phyloP scores from a whole-genome alignment of 1,140 invertebrate genomes.

The Drosophila nannoptera region DNA sequence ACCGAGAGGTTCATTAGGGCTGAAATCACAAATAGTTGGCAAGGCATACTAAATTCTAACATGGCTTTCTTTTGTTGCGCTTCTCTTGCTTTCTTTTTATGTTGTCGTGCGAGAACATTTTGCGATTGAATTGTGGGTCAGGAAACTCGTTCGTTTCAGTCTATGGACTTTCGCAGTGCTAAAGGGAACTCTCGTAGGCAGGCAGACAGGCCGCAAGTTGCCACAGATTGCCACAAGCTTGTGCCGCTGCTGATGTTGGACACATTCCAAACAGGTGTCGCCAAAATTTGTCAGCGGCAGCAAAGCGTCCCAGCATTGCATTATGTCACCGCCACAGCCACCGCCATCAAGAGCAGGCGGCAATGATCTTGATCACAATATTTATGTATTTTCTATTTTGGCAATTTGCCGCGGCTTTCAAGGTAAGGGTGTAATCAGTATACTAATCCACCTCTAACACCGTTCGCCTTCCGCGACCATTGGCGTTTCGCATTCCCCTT shows the following conservation, averaged over 20 bases:
- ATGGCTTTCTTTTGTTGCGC: too few species aligned
- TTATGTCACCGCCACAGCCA: conserved; percentile 22
- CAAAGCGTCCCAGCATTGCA: conserved; percentile 18
- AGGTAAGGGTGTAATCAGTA: conserved; percentile 36
- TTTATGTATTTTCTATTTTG: conserved; percentile 75
- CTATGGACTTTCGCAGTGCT: too few species aligned
- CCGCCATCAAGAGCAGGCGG: conserved; percentile 27
- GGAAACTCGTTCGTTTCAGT: too few species aligned
- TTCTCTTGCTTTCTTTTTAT: too few species aligned
- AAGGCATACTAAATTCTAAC: too few species aligned
- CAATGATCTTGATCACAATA: conserved; percentile 75
- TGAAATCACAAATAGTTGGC: too few species aligned
- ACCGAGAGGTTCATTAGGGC: too few species aligned
- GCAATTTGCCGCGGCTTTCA: conserved; percentile 65
- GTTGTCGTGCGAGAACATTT: too few species aligned
- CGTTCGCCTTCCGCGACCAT: neutral
- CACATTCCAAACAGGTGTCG: conserved; percentile 26
- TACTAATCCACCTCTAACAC: neutral
- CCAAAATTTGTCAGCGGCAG: conserved; percentile 15
- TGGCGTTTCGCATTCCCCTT: neutral
- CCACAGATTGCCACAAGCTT: too few species aligned
- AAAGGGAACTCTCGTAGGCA: too few species aligned
- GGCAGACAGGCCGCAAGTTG: too few species aligned
- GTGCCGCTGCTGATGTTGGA: neutral
- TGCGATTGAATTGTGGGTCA: too few species aligned